Base-by-base conservation (phyloP, 2,888 invertebrate genomes). In the Erebia ligea region DNA sequence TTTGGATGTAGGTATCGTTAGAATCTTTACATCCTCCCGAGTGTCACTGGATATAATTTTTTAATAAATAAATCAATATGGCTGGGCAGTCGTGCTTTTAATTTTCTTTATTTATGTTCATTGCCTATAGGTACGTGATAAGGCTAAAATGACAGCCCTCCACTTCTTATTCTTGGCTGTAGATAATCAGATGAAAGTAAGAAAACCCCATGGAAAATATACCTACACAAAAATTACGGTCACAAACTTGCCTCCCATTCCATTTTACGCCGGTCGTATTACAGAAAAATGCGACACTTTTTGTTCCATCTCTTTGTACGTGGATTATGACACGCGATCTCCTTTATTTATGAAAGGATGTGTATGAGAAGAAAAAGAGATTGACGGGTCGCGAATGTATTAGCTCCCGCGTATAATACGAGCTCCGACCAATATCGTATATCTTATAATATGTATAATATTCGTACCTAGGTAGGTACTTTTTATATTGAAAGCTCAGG, bases 261-360 rank as follows among this genome's bases (percentile, higher is more conserved):
- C 81, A 82, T 84, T 91, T 91, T 91, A 91, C 85, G 91, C 88
- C 72, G 70, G 71, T 54, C 84, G 84, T 87, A 87, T 89, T 87
- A 90, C 86, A 85, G 86, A 84, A 86, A 85, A 90, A 85, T 86
- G 83, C 86, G 82, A 88, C 86, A 89, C 85, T 90, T 88, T 87
- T 86, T 86, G 89, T 87, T 87, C 85, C 85, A 85, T 85, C 80
- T 85, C 89, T 87, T 90, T 90, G 88, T 90, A 85, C 88, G 86
- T 81, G 90, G 89, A 90, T 91, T 90, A 92, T 91, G 91, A 86
- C 84, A 88, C 88, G 90, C 86, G 86, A 89, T 86, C 83, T 81
- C 81, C 81, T 82, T 89, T 89, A 85, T 91, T 90, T 89, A 88
- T 88, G 86, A 85, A 85, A 83, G 78, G 82, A 80, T 81, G 78